These are phyloP conservation scores for Psittacus erithacus DNA, from an alignment of 2,113 vertebrate genomes.

Conservation along the genomic window DNA sequence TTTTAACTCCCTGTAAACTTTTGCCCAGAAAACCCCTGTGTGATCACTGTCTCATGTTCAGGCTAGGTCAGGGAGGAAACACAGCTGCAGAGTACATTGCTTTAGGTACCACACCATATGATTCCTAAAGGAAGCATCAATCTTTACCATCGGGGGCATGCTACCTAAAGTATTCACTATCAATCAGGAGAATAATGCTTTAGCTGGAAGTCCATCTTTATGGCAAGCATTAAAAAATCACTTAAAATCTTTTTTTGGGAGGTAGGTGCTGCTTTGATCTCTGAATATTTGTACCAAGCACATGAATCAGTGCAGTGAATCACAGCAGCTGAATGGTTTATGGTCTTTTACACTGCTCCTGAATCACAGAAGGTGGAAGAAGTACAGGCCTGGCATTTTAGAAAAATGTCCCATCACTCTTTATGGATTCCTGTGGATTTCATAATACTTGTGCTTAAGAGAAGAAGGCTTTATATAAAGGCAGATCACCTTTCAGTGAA, in stretches of 20 bases:
- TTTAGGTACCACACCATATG: background rate
- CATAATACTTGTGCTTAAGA: background rate
- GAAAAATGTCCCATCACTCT: background rate
- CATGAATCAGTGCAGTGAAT: background rate
- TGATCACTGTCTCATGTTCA: background rate
- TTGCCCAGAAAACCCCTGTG: background rate
- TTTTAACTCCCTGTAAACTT: background rate
- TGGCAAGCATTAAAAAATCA: background rate
- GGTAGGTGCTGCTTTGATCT: background rate
- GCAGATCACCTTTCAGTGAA: background rate
- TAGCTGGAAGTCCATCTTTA: background rate
- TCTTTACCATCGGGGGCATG: background rate
- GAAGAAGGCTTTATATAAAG: background rate
- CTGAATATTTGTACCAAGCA: background rate
- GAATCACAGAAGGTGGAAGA: constrained; percentile 1
- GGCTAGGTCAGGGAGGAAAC: background rate
- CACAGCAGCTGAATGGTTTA: background rate
- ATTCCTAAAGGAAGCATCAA: background rate
- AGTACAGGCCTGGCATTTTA: background rate
- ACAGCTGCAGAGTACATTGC: background rate
- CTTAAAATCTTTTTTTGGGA: background rate
- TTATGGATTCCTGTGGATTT: background rate
- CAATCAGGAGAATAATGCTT: background rate
- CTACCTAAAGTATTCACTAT: background rate
- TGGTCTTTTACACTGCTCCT: background rate